Percentiles rank a stretch among this genome's conserved stretches.
These are phyloP conservation scores for Haliaeetus leucogaster DNA, from an alignment of 2,113 vertebrate genomes.

Conservation along the genomic window DNA sequence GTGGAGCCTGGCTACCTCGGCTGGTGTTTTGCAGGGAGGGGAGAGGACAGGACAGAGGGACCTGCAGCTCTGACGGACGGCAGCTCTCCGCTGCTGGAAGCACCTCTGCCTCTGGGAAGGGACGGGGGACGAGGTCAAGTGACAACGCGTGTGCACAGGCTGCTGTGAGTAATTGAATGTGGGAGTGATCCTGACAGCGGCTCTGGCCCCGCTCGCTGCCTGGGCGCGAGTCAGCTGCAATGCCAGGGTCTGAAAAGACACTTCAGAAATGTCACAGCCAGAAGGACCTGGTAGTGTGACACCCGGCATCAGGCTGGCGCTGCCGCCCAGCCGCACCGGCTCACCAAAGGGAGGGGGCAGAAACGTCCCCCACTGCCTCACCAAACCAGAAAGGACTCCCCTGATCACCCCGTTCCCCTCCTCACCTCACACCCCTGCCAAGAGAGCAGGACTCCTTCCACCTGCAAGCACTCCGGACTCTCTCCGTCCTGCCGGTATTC, in stretches of 20 bases:
- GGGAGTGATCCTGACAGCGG: slow-evolving; percentile 24
- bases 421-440: background rate
- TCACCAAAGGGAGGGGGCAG: background rate
- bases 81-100: background rate
- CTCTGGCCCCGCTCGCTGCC: background rate
- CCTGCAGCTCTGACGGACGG: fast-evolving
- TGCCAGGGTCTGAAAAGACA: background rate
- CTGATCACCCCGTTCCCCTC: fast-evolving
- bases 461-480: background rate
- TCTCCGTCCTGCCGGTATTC: background rate
- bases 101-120: background rate
- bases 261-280: background rate
- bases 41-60: background rate
- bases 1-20: background rate
- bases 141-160: background rate
- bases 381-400: background rate
- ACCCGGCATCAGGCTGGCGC: fast-evolving
- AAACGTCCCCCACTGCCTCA: background rate
- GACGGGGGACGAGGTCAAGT: background rate
- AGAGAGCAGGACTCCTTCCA: background rate
- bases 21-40: background rate
- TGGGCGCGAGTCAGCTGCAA: background rate
- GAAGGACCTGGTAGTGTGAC: background rate
- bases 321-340: fast-evolving
- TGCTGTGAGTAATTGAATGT: background rate